Evolutionary conservation across 2,797 vertebrate species (phyloP), one percentile per base, ranked within the genome.

Genomic region (Falco novaeseelandiae): DNA sequence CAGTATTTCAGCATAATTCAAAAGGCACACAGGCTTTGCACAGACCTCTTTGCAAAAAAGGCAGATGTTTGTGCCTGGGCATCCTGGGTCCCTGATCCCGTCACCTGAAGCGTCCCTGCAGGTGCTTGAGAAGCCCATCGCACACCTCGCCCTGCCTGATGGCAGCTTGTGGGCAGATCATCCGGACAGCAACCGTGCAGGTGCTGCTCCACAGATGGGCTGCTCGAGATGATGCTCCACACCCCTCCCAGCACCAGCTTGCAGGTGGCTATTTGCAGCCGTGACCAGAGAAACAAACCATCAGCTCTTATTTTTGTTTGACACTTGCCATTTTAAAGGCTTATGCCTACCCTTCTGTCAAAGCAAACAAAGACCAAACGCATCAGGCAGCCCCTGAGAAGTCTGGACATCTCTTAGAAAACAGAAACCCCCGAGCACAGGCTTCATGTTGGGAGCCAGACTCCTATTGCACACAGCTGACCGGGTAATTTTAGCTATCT

Each of bases 111-210:
- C 20, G 12, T 9, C 30, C 21, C 40, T 15, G 18, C 11, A 48
- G 18, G 19, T 3, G 54, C 32, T 20, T 12, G 21, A 49, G 66
- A 21, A 25, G 21, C 14, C 12, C 6, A 3, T 2, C 5, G 54
- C 30, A 59, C 8, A 25, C 20, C 12, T 14, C 3, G 1, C 34
- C 1, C 0, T 2, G 49, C n/a, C 16, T 18, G 12, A 5, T 10
- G 52, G 70, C 22, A 65, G 74, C 22, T 40, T 1, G 1, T 3
- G 72, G 58, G 10, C 12, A 58, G 66, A 3, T 1, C 16, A 4
- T 14, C 2, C 0, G 3, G 27, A 26, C 22, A 29, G 29, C 9
- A 21, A 1, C 13, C 2, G 1, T 3, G 16, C 22, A 13, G 25
- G 15, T 36, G 48, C 62, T 42, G 30, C 16, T 4, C 78, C 66